Evolutionary conservation across 2,888 invertebrate genomes (phyloP).

Genomic region (Agonopterix subpropinquella): DNA sequence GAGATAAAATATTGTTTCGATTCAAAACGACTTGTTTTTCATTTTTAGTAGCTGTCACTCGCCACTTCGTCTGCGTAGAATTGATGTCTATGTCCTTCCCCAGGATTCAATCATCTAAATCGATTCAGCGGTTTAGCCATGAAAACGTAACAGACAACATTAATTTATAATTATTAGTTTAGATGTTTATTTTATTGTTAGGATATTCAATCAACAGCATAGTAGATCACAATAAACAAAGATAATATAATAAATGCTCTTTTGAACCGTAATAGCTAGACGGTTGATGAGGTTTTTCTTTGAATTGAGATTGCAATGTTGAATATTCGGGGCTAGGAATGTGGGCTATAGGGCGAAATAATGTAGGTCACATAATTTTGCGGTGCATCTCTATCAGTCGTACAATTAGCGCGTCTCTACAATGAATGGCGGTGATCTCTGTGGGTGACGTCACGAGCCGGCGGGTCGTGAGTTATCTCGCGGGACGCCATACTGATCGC

Average conservation of each 20-base stretch:
- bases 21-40: not conserved
- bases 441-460: too few relatives aligned
- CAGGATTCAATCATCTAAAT: not conserved
- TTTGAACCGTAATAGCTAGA: not conserved
- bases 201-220: not conserved
- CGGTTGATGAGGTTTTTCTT: not conserved
- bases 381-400: too few relatives aligned
- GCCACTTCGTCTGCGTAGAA: not conserved
- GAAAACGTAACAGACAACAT: not conserved
- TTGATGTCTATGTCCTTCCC: not conserved
- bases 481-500: too few relatives aligned
- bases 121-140: not conserved
- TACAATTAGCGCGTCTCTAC: too few relatives aligned
- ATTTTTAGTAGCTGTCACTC: not conserved
- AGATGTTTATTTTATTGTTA: not conserved
- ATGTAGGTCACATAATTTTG: too few relatives aligned
- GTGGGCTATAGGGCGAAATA: too few relatives aligned
- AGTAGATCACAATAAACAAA: too few relatives aligned
- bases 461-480: too few relatives aligned
- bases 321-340: too few relatives aligned
- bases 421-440: too few relatives aligned
- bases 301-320: not conserved
- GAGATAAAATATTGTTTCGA: not conserved
- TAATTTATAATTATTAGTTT: not conserved
- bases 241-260: too few relatives aligned